Evolutionary conservation across 2,888 invertebrate genomes (phyloP).

Genomic region (Pheosia tremula): DNA sequence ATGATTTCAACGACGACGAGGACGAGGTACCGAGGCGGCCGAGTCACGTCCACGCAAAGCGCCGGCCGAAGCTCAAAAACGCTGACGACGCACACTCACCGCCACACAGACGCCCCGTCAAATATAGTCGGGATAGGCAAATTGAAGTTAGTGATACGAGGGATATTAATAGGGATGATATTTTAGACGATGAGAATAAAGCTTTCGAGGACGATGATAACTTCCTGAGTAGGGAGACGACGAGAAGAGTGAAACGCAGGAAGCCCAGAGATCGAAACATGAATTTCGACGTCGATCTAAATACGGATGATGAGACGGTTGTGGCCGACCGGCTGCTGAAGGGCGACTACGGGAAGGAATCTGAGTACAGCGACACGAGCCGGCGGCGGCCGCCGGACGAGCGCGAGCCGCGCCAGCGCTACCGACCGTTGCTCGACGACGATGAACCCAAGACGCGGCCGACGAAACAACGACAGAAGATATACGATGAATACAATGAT

Average conservation of each 20-base stretch:
- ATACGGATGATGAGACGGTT: slow-evolving; percentile 28
- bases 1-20: slow-evolving; percentile 32
- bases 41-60: slow-evolving; percentile 30
- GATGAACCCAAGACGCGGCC: slow-evolving; percentile 1
- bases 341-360: slow-evolving; percentile 1
- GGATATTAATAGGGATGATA: slow-evolving; percentile 39
- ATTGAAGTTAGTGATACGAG: slow-evolving; percentile 39
- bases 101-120: slow-evolving; percentile 26
- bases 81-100: slow-evolving; percentile 25
- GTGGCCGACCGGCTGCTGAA: slow-evolving; percentile 17
- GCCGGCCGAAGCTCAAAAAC: slow-evolving; percentile 40
- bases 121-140: slow-evolving; percentile 36
- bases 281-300: slow-evolving; percentile 24
- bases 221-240: slow-evolving; percentile 37
- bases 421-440: slow-evolving; percentile 6
- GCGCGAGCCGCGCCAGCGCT: not conserved
- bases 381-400: slow-evolving; percentile 12
- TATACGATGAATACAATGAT: slow-evolving; percentile 54
- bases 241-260: slow-evolving; percentile 49
- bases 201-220: slow-evolving; percentile 40
- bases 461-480: slow-evolving; percentile 24
- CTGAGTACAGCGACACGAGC: not conserved
- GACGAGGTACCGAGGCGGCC: slow-evolving; percentile 37
- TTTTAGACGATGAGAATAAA: slow-evolving; percentile 40
- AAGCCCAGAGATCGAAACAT: slow-evolving; percentile 57